Base-by-base conservation (phyloP, 2,113 vertebrate species). In the Phylloscopus trochiloides region DNA sequence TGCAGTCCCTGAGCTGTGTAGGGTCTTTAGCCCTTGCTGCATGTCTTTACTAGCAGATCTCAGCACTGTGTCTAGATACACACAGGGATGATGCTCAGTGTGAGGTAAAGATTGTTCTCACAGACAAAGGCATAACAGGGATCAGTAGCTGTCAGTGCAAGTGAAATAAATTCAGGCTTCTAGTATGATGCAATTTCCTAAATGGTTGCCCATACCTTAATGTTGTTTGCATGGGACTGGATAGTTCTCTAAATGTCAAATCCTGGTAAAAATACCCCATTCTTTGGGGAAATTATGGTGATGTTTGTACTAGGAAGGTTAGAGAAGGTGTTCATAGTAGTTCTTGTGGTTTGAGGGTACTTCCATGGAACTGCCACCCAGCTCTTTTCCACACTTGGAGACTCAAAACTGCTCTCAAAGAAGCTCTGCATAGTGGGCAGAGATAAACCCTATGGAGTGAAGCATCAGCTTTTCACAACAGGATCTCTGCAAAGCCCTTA, bases 81-180 rank as follows among this genome's bases (percentile, higher is more conserved):
- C 14, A 7, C 0, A 0, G 67, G 21, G 73, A 15, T 26, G 13
- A 20, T n/a, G 6, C 10, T 54, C 63, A 24, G 14, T 66, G 16
- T 63, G 82, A 79, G 61, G 22, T 48, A 38, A 73, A 79, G 25
- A 57, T 72, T 85, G 31, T 34, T 55, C 52, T 83, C 34, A 6
- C 9, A 84, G 67, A 47, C 51, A 50, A 58, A 70, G 47, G 8
- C 25, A 3, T 80, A 61, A 29, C 31, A 68, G 85, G 52, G n/a
- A 45, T 91, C 54, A 73, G 89, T 45, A 77, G 32, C 14, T 88
- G 76, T 70, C 68, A 58, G 3, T 62, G 32, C 25, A 80, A 74
- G n/a, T 26, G 68, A 88, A 73, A 42, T 21, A 70, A 90, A 73
- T 65, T 62, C 55, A 67, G 51, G 32, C 42, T 38, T 58, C 42